phyloP scores from a whole-genome alignment of 2,888 invertebrate genomes.

The Cordilura impudica region DNA sequence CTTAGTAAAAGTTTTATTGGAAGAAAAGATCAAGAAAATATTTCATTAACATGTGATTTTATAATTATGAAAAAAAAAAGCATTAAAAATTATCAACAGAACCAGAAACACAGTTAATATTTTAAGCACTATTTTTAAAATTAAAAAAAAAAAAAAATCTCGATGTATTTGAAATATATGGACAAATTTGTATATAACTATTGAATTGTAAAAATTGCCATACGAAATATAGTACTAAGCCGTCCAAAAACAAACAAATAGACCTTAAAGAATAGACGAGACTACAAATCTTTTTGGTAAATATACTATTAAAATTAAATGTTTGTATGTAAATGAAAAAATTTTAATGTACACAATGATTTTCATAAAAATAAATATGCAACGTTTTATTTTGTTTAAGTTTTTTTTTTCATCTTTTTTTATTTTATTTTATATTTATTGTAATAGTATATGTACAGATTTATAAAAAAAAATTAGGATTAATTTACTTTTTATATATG shows the following conservation, averaged over 20 bases:
- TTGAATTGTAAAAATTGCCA: slow-evolving; percentile 51
- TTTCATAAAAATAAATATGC: too few species aligned
- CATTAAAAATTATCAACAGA: too few species aligned
- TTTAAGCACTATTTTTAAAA: too few species aligned
- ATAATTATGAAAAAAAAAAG: too few species aligned
- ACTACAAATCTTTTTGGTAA: too few species aligned
- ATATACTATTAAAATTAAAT: not conserved
- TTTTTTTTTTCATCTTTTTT: slow-evolving; percentile 29
- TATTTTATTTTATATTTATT: slow-evolving; percentile 21
- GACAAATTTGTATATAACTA: not conserved
- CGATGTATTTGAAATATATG: not conserved
- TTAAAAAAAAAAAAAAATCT: too few species aligned
- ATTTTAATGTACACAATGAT: not conserved
- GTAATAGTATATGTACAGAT: slow-evolving; percentile 53
- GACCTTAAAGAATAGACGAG: too few species aligned
- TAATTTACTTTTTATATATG: slow-evolving; percentile 47
- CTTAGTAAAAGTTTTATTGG: too few species aligned
- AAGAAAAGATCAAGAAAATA: too few species aligned
- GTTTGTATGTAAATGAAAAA: slow-evolving; percentile 6
- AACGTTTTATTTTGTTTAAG: too few species aligned
- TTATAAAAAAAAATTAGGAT: slow-evolving; percentile 55
- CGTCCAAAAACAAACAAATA: slow-evolving; percentile 51
- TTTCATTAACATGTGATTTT: too few species aligned
- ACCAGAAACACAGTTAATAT: too few species aligned
- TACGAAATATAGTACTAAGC: slow-evolving; percentile 63